Conservation (phyloP, 2,113 vertebrate genomes). For the Microtus ochrogaster region DNA sequence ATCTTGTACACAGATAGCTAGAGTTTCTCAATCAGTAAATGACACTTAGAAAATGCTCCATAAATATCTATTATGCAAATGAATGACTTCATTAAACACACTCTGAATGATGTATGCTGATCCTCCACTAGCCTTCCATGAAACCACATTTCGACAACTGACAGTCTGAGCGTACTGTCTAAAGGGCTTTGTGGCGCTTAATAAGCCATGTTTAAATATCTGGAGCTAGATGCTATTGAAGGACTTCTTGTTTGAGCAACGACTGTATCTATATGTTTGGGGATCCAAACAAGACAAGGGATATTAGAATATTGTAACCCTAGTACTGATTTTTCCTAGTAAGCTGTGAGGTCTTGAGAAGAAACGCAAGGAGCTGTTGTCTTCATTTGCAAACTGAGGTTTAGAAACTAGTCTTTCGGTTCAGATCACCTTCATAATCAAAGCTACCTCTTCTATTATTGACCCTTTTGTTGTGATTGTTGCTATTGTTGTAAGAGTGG, state of each 20-base stretch:
- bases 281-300: not conserved
- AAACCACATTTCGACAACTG: not conserved
- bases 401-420: not conserved
- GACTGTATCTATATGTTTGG: slow-evolving; percentile 3
- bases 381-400: not conserved
- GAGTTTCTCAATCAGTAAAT: not conserved
- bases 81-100: not conserved
- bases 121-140: not conserved
- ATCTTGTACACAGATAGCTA: not conserved
- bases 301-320: not conserved
- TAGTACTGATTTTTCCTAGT: not conserved
- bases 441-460: not conserved
- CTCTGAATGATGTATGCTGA: not conserved
- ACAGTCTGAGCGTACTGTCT: not conserved
- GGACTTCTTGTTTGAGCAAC: slow-evolving; percentile 1
- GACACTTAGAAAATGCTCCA: not conserved
- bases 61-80: not conserved
- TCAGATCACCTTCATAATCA: not conserved
- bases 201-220: not conserved
- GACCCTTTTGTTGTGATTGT: not conserved
- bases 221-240: not conserved
- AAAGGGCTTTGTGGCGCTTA: not conserved
- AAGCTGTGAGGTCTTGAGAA: too few relatives aligned
- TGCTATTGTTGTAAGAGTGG: not conserved
- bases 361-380: too few relatives aligned